A percentile compares a stretch with the other conserved stretches of the same genome.
These are phyloP conservation scores for Resseliella maxima DNA, from an alignment of 2,888 invertebrate genomes.

Conservation along the genomic window DNA sequence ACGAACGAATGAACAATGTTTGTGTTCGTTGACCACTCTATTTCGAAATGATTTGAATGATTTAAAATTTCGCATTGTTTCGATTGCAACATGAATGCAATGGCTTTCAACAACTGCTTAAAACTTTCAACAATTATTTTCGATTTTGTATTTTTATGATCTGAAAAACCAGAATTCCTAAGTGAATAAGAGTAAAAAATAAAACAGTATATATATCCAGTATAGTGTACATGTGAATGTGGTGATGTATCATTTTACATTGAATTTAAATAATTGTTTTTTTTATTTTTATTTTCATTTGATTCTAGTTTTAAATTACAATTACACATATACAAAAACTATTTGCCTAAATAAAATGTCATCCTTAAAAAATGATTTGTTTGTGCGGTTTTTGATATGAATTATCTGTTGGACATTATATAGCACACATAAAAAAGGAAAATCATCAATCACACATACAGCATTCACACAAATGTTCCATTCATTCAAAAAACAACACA, in stretches of 20 bases:
- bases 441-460: background rate
- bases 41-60: no score
- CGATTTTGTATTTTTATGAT: no score
- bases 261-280: background rate
- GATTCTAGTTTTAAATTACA: constrained; percentile 36
- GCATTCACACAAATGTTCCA: background rate
- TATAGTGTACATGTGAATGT: background rate
- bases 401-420: background rate
- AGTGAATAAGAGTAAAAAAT: no score
- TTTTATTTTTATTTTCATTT: background rate
- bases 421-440: constrained; percentile 27
- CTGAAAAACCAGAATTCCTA: no score
- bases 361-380: constrained; percentile 7
- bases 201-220: no score
- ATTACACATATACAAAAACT: constrained; percentile 41
- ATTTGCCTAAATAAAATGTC: constrained; percentile 21
- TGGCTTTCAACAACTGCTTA: no score
- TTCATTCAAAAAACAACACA: background rate
- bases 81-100: no score
- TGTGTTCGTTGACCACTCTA: no score
- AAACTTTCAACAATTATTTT: no score
- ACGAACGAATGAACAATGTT: no score
- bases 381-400: constrained; percentile 18
- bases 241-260: background rate
- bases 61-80: no score